These are phyloP conservation scores for Etheostoma cragini DNA, from an alignment of 2,113 vertebrate species.

Conservation along the genomic window DNA sequence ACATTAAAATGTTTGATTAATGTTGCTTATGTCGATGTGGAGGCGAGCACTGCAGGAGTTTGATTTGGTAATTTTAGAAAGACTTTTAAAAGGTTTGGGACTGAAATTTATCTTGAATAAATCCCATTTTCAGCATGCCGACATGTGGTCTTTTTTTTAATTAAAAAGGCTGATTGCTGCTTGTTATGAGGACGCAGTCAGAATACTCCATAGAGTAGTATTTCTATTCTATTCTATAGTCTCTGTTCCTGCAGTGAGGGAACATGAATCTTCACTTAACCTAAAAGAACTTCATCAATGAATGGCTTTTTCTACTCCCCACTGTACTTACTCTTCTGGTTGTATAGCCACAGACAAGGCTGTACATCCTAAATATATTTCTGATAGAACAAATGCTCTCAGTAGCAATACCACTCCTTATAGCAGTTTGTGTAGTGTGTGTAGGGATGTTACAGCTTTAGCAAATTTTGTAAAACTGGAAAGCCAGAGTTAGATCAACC, in stretches of 20 bases:
- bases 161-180: slow-evolving; percentile 24
- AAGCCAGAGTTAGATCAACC: not conserved
- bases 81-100: slow-evolving; percentile 24
- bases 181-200: not conserved
- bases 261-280: slow-evolving; percentile 11
- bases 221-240: no score
- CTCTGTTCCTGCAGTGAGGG: slow-evolving; percentile 22
- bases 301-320: slow-evolving; percentile 7
- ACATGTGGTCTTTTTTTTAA: slow-evolving; percentile 14
- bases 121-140: slow-evolving; percentile 35
- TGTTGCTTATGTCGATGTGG: slow-evolving; percentile 1
- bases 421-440: not conserved
- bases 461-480: slow-evolving; percentile 9
- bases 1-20: slow-evolving; percentile 10
- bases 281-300: slow-evolving; percentile 21
- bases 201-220: slow-evolving; percentile 7
- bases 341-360: not conserved
- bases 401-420: not conserved
- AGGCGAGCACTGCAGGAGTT: not conserved
- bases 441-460: not conserved
- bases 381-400: not conserved
- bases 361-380: not conserved
- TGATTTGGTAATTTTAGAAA: slow-evolving; percentile 20
- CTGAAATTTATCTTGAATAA: slow-evolving; percentile 31
- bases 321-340: slow-evolving; percentile 7